A percentile compares a stretch with the other conserved stretches of the same genome.
These are phyloP conservation scores for Astur gentilis DNA, from an alignment of 2,113 vertebrate species.

Conservation along the genomic window DNA sequence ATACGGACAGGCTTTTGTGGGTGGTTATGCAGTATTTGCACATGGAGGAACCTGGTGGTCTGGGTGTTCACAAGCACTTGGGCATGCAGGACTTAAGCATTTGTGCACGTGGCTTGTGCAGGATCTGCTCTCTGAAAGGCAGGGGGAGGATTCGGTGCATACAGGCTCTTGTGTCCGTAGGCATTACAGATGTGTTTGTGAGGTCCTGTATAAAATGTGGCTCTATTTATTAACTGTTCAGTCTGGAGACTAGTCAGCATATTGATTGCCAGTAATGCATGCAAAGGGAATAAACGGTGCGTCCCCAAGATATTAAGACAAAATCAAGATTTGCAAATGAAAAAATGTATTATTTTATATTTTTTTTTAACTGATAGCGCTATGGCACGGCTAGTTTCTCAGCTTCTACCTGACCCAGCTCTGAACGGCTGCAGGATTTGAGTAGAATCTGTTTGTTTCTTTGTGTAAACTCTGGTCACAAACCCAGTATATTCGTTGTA, in stretches of 20 bases:
- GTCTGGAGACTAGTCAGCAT: not conserved
- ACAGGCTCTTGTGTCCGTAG: not conserved
- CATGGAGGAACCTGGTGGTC: not conserved
- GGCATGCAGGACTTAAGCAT: rapidly evolving
- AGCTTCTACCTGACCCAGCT: not conserved
- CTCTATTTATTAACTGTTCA: not conserved
- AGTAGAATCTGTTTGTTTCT: not conserved
- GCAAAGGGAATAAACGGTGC: not conserved
- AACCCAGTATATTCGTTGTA: not conserved
- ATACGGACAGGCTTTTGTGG: rapidly evolving
- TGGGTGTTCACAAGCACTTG: not conserved
- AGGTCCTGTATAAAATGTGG: not conserved
- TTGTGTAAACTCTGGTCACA: not conserved
- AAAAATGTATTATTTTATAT: not conserved
- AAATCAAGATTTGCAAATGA: not conserved
- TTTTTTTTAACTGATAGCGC: not conserved
- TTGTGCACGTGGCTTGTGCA: not conserved
- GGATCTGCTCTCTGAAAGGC: not conserved
- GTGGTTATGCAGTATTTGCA: not conserved
- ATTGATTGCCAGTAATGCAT: not conserved
- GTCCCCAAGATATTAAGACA: not conserved
- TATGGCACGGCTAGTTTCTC: not conserved
- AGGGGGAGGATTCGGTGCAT: not conserved
- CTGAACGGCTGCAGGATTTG: not conserved
- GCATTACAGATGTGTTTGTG: not conserved